Conservation (phyloP, 92 coral and sea anemone genomes). For the Heteractis magnifica region DNA sequence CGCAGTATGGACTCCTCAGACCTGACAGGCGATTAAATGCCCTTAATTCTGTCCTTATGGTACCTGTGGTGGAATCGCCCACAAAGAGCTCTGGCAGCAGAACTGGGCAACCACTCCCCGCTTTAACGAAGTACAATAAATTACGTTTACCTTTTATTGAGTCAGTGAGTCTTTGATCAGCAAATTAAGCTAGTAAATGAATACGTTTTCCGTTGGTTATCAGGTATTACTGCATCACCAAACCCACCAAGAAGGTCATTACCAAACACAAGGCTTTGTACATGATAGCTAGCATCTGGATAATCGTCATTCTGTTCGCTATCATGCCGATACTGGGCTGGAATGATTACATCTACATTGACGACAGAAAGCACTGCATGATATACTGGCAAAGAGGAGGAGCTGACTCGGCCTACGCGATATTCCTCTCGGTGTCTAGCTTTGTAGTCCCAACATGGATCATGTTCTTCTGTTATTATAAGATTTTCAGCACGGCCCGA, state of each 20-base stretch:
- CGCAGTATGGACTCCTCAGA: no score
- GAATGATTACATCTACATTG: slow-evolving; percentile 36
- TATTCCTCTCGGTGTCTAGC: slow-evolving; percentile 38
- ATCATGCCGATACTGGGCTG: slow-evolving; percentile 35
- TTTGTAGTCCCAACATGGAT: slow-evolving; percentile 42
- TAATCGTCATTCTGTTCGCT: slow-evolving; percentile 20
- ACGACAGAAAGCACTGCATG: slow-evolving; percentile 47
- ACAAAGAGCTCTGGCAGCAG: no score
- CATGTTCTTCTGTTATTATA: slow-evolving; percentile 38
- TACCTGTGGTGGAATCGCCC: no score
- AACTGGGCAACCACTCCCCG: no score
- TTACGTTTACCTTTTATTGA: no score
- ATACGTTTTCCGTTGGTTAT: neutral
- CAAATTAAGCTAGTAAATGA: no score
- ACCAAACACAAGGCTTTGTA: slow-evolving; percentile 28
- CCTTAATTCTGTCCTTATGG: no score
- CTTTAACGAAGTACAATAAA: no score
- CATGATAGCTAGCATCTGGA: slow-evolving; percentile 33
- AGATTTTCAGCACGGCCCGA: slow-evolving; percentile 33
- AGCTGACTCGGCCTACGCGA: slow-evolving; percentile 28
- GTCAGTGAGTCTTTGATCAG: no score
- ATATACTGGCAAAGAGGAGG: slow-evolving; percentile 43
- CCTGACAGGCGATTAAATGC: no score
- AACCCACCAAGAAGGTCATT: slow-evolving; percentile 33
- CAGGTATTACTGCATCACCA: slow-evolving; percentile 41